Evolutionary conservation across 2,888 invertebrate genomes (phyloP), one percentile per base, ranked within the genome.

Genomic region (Yponomeuta malinellus): DNA sequence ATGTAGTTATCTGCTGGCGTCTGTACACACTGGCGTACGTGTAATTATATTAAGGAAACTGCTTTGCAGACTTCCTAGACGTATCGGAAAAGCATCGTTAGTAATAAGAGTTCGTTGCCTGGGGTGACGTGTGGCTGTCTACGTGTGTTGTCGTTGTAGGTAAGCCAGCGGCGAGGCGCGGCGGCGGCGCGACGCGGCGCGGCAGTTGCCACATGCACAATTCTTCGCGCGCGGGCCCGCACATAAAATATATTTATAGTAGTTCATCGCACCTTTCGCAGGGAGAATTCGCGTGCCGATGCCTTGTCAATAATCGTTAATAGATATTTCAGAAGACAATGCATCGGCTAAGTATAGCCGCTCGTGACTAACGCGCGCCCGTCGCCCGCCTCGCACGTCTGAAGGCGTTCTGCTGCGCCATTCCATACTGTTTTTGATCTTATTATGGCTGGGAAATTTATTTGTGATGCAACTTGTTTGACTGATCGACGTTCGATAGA

Each of bases 291-390:
- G 90, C 91, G 84, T 90, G 88, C 92, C 90, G 89, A 90, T 91
- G 88, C 89, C 90, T 88, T 90, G 92, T 92, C 91, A 92, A 92
- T 91, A 92, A 91, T 92, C 88, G 86, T 88, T 91, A 92, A 91
- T 91, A 92, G 92, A 91, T 89, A 90, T 91, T 90, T 90, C 87
- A 91, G 91, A 92, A 90, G 90, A 91, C 92, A 92, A 91, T 91
- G 90, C 91, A 88, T 86, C 80, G 88, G 81, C 91, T 91, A 91
- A 89, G 88, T 89, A 86, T 92, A 92, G 90, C 78, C 74, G 82
- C 77, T 75, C 74, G 89, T 90, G 92, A 91, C 86, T 90, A 91
- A 91, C 89, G 88, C 79, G 83, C 85, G 68, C 68, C 52, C 71
- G 75, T 79, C 79, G 80, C 81, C 79, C 80, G 83, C 52, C 52